Base-by-base conservation (phyloP, 2,888 invertebrate genomes). In the Drosophila macrospina region DNA sequence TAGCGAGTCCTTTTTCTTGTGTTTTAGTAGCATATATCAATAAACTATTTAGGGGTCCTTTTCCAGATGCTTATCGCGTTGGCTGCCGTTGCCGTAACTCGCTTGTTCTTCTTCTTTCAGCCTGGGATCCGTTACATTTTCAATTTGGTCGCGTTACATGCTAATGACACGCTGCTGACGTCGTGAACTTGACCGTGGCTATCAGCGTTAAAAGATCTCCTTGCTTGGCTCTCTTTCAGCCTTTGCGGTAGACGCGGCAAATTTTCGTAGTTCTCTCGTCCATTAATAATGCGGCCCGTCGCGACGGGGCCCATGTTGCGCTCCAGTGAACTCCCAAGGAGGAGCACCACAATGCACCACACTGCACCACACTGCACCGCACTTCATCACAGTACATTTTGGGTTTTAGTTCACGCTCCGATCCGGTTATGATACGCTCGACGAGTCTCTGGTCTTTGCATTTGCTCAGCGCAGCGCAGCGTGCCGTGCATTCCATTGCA, bases 141-240 rank as follows among this genome's bases (percentile, higher is more conserved):
- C 90, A 88, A 88, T 90, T 90, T 87, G 65, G 78, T 71, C 83
- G 74, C 77, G 44, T 78, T 79, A 75, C 80, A 80, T 80, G 86
- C 88, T 84, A 80, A 80, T 76, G 73, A 80, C 69, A 76, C 72
- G 56, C 65, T 63, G 76, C 47, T 44, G 52, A 34, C 80, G 88
- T 78, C 87, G 88, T 90, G 91, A 90, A 90, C 90, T 90, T 90
- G 90, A 91, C 91, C 90, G 89, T 91, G 89, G 91, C 90, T 90
- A 90, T 90, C 91, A 72, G 69, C 74, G 66, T 59, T 65, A 44
- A 68, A 48, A 84, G 84, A 88, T 85, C 84, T 86, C 8, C 16
- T 26, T 7, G 15, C 10, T 26, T 26, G 8, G 8, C 34, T 36
- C 28, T 51, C 32, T 26, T 39, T 30, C 39, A 20, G 52, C 39